phyloP scores from a whole-genome alignment of 2,113 vertebrate species.

The Gambusia affinis region DNA sequence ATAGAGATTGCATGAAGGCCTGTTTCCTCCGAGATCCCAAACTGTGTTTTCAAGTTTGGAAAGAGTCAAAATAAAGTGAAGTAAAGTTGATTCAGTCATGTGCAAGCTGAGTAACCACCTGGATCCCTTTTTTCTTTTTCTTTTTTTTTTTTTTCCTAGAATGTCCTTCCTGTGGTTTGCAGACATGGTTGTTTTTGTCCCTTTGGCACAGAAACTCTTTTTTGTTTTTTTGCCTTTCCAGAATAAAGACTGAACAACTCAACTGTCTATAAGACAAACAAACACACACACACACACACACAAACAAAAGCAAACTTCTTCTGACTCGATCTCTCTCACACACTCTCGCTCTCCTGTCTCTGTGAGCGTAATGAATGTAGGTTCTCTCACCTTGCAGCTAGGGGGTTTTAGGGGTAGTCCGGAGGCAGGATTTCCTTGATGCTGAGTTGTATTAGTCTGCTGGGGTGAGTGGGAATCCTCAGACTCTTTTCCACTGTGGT shows the following conservation, averaged over 20 bases:
- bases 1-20: conserved; percentile 9
- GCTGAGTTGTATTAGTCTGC: conserved; percentile 86
- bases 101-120: background rate
- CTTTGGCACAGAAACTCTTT: background rate
- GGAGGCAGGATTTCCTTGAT: conserved; percentile 86
- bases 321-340: background rate
- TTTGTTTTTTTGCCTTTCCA: background rate
- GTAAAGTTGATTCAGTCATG: background rate
- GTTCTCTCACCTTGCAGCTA: conserved; percentile 86
- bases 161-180: background rate
- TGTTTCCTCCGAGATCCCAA: conserved; percentile 17
- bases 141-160: background rate
- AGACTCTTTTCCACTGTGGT: conserved; percentile 91
- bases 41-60: background rate
- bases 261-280: conserved; percentile 5
- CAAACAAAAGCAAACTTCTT: background rate
- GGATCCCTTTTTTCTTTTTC: background rate
- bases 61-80: background rate
- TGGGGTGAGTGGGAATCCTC: conserved; percentile 89
- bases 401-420: conserved; percentile 90
- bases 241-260: background rate
- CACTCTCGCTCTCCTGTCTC: conserved; percentile 12
- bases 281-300: background rate
- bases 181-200: background rate
- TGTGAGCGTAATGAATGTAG: conserved; percentile 41